A percentile compares a stretch with the other conserved stretches of the same genome.
These are phyloP conservation scores for Gymnoscelis rufifasciata DNA, from an alignment of 2,888 invertebrate genomes.

Conservation along the genomic window DNA sequence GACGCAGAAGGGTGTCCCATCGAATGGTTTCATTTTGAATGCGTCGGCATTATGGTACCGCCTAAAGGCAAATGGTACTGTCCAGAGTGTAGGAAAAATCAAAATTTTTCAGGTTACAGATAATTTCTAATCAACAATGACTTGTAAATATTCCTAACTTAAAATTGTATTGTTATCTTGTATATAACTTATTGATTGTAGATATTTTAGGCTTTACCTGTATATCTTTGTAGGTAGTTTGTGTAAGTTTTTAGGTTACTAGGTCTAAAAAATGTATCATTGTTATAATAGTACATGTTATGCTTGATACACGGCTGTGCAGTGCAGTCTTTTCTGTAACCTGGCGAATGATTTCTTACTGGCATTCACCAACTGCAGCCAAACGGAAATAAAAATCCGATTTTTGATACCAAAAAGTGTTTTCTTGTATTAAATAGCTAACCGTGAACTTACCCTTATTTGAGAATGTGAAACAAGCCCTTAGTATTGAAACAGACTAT, in stretches of 20 bases:
- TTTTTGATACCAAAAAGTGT: conserved; percentile 71
- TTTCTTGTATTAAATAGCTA: conserved; percentile 41
- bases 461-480: too few species aligned
- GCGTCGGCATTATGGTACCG: conserved; percentile 96
- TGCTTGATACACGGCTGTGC: conserved; percentile 67
- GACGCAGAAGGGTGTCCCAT: conserved; percentile 94
- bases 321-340: conserved; percentile 70
- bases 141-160: conserved; percentile 68
- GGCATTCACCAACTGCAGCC: conserved; percentile 67
- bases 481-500: too few species aligned
- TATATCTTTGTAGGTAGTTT: conserved; percentile 75
- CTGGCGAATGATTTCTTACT: conserved; percentile 66
- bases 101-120: conserved; percentile 72
- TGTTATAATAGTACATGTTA: conserved; percentile 77
- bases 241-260: conserved; percentile 72
- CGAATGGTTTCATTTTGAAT: conserved; percentile 99
- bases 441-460: too few species aligned
- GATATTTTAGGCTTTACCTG: conserved; percentile 75
- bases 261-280: conserved; percentile 77
- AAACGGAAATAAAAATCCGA: conserved; percentile 76
- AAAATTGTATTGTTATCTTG: conserved; percentile 66
- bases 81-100: conserved; percentile 88
- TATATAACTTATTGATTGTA: conserved; percentile 79
- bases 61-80: conserved; percentile 99
- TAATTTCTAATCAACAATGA: conserved; percentile 59